Conservation (phyloP, 2,888 invertebrate species). For the Ernsta delagoae region DNA sequence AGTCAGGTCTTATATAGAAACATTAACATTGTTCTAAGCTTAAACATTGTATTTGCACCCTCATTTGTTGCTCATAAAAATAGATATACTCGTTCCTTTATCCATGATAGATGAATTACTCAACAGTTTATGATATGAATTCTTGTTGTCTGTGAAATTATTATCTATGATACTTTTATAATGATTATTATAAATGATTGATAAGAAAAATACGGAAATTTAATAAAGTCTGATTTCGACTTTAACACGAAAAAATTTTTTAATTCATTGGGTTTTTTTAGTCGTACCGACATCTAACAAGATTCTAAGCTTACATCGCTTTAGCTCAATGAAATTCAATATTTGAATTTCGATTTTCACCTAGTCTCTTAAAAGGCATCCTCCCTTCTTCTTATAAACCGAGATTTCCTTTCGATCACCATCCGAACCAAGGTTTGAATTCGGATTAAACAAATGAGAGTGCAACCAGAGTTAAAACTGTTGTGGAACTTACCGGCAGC, state of each 20-base stretch:
- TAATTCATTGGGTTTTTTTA: no score
- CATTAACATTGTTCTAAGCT: conserved; percentile 32
- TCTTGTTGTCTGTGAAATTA: no score
- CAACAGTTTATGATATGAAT: no score
- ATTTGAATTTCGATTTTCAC: not conserved
- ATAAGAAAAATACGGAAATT: no score
- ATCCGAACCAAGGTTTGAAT: not conserved
- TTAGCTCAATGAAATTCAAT: not conserved
- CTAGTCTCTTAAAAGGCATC: no score
- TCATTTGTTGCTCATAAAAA: conserved; percentile 48
- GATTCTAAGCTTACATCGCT: no score
- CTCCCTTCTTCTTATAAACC: no score
- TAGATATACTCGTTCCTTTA: not conserved
- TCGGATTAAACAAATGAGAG: conserved; percentile 25
- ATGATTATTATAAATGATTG: no score
- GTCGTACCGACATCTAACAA: no score
- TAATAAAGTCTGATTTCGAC: no score
- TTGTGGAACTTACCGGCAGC: conserved; percentile 70
- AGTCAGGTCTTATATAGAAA: not conserved
- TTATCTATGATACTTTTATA: no score
- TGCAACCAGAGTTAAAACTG: conserved; percentile 16
- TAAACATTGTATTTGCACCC: conserved; percentile 45
- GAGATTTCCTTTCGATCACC: not conserved
- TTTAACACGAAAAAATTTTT: no score
- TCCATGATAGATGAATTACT: not conserved